A percentile compares a stretch with the other conserved stretches of the same genome.
phyloP scores from a whole-genome alignment of 1,140 invertebrate genomes.

The Araneus ventricosus region DNA sequence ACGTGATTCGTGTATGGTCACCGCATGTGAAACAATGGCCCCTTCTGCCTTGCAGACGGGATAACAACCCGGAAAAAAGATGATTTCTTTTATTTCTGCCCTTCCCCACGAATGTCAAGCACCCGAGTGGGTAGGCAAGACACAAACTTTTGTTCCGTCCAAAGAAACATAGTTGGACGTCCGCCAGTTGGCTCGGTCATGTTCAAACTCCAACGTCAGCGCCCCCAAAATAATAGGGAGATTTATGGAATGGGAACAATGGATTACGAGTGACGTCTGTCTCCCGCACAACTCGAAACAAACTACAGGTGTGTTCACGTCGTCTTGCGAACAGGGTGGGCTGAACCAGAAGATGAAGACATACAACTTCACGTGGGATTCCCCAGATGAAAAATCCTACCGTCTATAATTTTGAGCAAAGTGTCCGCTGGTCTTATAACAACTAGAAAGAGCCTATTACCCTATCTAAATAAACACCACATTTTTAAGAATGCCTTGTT shows the following conservation, averaged over 20 bases:
- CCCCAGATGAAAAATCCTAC: too few species aligned
- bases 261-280: not conserved
- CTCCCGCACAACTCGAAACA: not conserved
- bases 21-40: not conserved
- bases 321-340: not conserved
- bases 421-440: too few species aligned
- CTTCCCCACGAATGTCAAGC: slow-evolving; percentile 24
- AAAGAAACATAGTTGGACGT: slow-evolving; percentile 8
- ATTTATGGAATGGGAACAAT: slow-evolving; percentile 39
- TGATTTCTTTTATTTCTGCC: not conserved
- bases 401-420: too few species aligned
- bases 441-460: too few species aligned
- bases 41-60: not conserved
- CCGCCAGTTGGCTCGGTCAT: not conserved
- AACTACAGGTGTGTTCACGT: slow-evolving; percentile 1
- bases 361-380: too few species aligned
- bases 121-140: not conserved
- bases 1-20: not conserved
- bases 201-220: not conserved
- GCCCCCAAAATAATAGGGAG: slow-evolving; percentile 25
- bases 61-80: not conserved
- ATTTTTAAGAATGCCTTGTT: too few species aligned
- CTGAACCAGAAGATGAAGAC: too few species aligned
- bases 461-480: too few species aligned
- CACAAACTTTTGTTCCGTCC: slow-evolving; percentile 7